These are phyloP conservation scores for Lithophane socia DNA, from an alignment of 2,888 invertebrate species.

Conservation along the genomic window DNA sequence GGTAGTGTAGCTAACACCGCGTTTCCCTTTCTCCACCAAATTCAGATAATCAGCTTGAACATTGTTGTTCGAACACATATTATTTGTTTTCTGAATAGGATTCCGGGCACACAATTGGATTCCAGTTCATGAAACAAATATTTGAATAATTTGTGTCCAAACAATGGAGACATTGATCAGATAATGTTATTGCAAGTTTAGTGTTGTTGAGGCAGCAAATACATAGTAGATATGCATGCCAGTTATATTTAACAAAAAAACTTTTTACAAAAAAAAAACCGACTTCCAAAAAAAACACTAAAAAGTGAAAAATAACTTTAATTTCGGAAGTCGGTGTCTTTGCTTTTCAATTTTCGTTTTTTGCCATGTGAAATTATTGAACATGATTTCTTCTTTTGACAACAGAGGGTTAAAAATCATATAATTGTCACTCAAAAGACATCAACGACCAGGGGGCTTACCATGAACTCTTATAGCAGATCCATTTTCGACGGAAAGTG, in stretches of 20 bases:
- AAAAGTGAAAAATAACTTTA: too few species aligned
- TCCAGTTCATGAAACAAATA: background rate
- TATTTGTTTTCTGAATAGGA: conserved; percentile 38
- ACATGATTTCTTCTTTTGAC: too few species aligned
- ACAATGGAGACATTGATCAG: conserved; percentile 35
- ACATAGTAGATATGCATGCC: background rate
- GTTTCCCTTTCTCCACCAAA: background rate
- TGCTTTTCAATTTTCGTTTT: too few species aligned
- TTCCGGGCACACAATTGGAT: conserved; percentile 27
- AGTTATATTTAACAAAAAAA: background rate
- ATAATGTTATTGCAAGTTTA: conserved; percentile 1
- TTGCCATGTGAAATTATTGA: too few species aligned
- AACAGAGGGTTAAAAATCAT: background rate
- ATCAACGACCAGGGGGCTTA: too few species aligned
- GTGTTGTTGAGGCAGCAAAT: background rate
- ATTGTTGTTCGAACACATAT: conserved; percentile 12
- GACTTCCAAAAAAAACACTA: too few species aligned
- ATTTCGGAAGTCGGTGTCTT: too few species aligned
- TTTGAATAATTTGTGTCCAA: background rate
- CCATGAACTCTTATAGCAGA: too few species aligned
- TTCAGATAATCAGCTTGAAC: conserved; percentile 4
- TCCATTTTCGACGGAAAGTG: too few species aligned
- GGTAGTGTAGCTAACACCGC: too few species aligned
- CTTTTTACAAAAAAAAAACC: too few species aligned
- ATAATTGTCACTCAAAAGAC: conserved; percentile 11